These are phyloP conservation scores for Drosophila leonis DNA, from an alignment of 2,888 invertebrate species.

Conservation along the genomic window DNA sequence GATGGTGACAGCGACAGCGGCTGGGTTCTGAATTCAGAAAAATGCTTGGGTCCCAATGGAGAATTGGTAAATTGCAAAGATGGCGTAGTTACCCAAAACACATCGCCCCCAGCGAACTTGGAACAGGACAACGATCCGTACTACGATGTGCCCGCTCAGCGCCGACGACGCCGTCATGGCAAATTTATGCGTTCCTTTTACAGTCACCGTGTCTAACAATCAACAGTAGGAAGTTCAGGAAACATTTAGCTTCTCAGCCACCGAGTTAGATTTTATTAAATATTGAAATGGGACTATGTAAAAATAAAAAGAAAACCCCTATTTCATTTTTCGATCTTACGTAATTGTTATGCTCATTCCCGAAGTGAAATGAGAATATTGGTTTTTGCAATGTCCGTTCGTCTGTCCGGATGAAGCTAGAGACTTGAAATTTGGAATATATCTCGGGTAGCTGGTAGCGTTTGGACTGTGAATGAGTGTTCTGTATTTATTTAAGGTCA, in stretches of 20 bases:
- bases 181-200: slow-evolving; percentile 71
- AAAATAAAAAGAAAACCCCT: background rate
- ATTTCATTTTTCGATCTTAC: background rate
- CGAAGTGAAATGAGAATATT: too few species aligned
- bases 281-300: background rate
- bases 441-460: too few species aligned
- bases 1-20: background rate
- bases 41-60: slow-evolving; percentile 62
- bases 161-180: slow-evolving; percentile 47
- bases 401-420: too few species aligned
- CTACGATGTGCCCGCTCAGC: slow-evolving; percentile 47
- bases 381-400: too few species aligned
- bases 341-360: too few species aligned
- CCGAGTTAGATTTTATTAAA: background rate
- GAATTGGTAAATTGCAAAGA: slow-evolving; percentile 53
- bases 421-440: too few species aligned
- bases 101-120: slow-evolving; percentile 25
- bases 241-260: background rate
- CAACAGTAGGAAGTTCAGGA: background rate
- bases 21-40: slow-evolving; percentile 51
- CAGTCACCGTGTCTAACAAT: slow-evolving; percentile 58
- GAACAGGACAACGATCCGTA: slow-evolving; percentile 26
- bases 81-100: slow-evolving; percentile 19
- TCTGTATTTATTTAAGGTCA: background rate
- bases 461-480: too few species aligned